A percentile compares a stretch with the other conserved stretches of the same genome.
Conservation (phyloP, 2,888 invertebrate genomes). For the Graphium colonna region DNA sequence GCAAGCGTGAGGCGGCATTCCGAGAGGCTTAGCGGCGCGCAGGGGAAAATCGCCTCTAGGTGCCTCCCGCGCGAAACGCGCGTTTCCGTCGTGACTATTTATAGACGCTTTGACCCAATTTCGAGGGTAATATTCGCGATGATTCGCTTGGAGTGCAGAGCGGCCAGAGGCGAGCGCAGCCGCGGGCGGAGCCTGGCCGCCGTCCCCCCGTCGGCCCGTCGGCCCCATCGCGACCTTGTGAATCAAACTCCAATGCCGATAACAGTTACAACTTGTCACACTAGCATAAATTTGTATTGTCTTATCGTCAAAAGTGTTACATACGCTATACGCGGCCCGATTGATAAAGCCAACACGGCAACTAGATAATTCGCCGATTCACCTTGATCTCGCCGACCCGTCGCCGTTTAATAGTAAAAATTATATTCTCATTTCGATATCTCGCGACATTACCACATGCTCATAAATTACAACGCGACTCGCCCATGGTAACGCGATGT, state of each 20-base stretch:
- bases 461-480: neutral
- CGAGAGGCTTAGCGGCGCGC: no score
- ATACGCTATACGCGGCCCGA: slow-evolving; percentile 49
- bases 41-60: no score
- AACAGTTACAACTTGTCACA: slow-evolving; percentile 71
- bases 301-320: slow-evolving; percentile 53
- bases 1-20: neutral
- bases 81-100: no score
- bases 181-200: neutral
- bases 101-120: no score
- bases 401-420: slow-evolving; percentile 20
- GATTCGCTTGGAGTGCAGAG: no score
- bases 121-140: no score
- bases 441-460: slow-evolving; percentile 8
- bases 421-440: slow-evolving; percentile 18
- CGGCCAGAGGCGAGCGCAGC: no score
- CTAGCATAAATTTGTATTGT: slow-evolving; percentile 76
- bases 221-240: slow-evolving; percentile 61
- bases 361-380: slow-evolving; percentile 59
- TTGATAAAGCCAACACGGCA: slow-evolving; percentile 57
- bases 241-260: slow-evolving; percentile 65
- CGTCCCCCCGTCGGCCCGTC: slow-evolving; percentile 39
- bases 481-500: slow-evolving; percentile 14
- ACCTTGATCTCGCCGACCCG: slow-evolving; percentile 47
- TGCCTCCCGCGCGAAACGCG: no score